Base-by-base conservation (phyloP, 2,797 vertebrate species). In the Chelonia mydas region DNA sequence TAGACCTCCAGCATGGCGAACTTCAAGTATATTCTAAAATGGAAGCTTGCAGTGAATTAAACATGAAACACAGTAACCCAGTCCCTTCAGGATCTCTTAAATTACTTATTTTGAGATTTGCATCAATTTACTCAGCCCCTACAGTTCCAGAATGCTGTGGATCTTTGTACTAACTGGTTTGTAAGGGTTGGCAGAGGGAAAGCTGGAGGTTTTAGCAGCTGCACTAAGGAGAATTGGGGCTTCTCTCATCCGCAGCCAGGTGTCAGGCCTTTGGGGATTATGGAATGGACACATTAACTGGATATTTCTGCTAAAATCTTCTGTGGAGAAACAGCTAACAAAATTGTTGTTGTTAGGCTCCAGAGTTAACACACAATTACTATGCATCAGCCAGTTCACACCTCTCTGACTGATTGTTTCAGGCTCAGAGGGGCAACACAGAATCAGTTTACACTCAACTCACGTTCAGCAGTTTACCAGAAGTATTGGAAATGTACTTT, bases 161-260 rank as follows among this genome's bases (percentile, higher is more conserved):
- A 45, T 41, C 37, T 74, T 45, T 11, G 10, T 74, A 45, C 11
- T 12, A 74, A 74, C 37, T 74, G 19, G 11, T 45, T 45, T 74
- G 37, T 37, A 25, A 25, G 23, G 23, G 3, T 12, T 11, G 4
- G 5, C 37, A 41, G 37, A 74, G 11, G 37, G 4, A 0, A 1
- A 68, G 37, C 15, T 51, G 15, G 3, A 50, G 54, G 0, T 0
- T 83, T 85, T 54, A 50, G 25, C 47, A 16, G 82, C 47, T 80
- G 50, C 50, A 25, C 78, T 33, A 61, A 49, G 65, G 85, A 83
- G 33, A 83, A 80, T 11, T 33, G 16, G 59, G 57, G n/a, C 6
- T 86, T 91, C 49, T n/a, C 17, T 5, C 27, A 37, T 57, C 55
- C 41, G 12, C 53, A 87, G 13, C 33, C 76, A 23, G 51, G 25